phyloP scores from a whole-genome alignment of 2,113 vertebrate genomes.

The Syrmaticus mikado region DNA sequence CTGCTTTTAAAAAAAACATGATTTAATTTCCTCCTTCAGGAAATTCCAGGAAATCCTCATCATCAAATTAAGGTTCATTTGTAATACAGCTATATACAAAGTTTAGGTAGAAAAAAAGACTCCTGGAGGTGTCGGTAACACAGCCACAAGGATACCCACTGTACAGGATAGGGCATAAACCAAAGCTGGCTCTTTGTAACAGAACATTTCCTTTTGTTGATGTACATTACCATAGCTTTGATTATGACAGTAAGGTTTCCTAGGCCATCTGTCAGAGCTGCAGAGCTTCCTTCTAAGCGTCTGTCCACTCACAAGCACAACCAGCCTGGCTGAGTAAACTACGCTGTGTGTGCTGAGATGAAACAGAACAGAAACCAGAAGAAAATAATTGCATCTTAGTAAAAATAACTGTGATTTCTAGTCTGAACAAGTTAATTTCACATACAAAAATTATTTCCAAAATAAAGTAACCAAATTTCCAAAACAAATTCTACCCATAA shows the following conservation, averaged over 20 bases:
- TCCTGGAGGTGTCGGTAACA: background rate
- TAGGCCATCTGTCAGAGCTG: constrained; percentile 89
- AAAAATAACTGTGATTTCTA: no score
- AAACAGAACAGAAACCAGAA: constrained; percentile 13
- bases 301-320: constrained; percentile 91
- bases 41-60: no score
- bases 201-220: background rate
- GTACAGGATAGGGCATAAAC: background rate
- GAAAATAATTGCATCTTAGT: no score
- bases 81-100: background rate
- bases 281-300: constrained; percentile 88
- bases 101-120: background rate
- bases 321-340: constrained; percentile 95
- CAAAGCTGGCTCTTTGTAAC: background rate
- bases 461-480: no score
- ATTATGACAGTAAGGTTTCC: constrained; percentile 91
- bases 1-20: background rate
- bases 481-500: no score
- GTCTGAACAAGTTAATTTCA: no score
- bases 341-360: constrained; percentile 90
- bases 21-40: background rate
- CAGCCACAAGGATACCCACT: background rate
- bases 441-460: no score
- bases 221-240: constrained; percentile 91
- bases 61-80: background rate